A percentile compares a stretch with the other conserved stretches of the same genome.
Conservation (phyloP, 2,888 invertebrate genomes). For the Lasioglossum figueresi region DNA sequence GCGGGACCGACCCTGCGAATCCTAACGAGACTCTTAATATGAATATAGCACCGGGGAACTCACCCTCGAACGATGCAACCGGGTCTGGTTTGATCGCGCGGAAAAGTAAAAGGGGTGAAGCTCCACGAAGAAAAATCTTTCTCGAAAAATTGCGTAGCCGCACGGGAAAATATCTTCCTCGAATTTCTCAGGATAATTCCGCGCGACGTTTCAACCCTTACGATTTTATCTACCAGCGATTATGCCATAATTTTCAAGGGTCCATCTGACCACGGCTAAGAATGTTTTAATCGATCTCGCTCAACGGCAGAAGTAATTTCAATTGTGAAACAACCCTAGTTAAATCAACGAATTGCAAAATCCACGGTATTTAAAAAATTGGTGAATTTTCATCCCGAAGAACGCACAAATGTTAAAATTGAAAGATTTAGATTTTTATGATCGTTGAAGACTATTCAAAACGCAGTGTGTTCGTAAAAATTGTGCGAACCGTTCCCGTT, state of each 20-base stretch:
- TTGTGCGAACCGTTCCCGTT: neutral
- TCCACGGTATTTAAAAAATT: neutral
- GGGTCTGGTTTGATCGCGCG: neutral
- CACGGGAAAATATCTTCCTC: neutral
- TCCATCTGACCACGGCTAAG: no score
- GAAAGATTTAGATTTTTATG: neutral
- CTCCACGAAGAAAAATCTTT: neutral
- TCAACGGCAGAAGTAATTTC: neutral
- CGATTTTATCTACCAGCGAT: neutral
- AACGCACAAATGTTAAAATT: neutral
- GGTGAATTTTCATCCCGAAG: neutral
- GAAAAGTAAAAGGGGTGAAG: neutral
- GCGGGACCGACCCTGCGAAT: neutral
- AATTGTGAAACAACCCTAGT: no score
- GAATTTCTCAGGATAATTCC: neutral
- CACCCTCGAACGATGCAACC: neutral
- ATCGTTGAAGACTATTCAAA: no score
- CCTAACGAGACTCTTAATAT: slow-evolving; percentile 22
- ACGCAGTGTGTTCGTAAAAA: neutral
- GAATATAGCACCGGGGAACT: neutral
- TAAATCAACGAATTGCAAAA: neutral
- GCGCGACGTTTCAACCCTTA: neutral
- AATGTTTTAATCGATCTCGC: neutral
- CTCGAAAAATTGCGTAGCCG: neutral
- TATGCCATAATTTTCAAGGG: neutral